A percentile compares a stretch with the other conserved stretches of the same genome.
phyloP scores from a whole-genome alignment of 2,888 invertebrate species.

The Agonopterix arenella region DNA sequence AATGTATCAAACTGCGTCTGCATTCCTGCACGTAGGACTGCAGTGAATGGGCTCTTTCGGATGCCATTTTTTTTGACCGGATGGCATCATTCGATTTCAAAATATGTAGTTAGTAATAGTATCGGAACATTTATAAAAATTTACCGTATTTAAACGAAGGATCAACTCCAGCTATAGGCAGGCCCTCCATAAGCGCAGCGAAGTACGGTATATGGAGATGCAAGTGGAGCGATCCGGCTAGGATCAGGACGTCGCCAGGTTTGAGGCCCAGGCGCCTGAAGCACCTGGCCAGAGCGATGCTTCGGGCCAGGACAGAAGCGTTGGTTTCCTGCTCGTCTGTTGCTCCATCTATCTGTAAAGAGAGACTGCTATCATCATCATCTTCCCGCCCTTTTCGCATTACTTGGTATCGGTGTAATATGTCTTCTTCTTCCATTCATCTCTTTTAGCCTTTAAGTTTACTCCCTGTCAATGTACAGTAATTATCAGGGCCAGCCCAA shows the following conservation, averaged over 20 bases:
- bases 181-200: conserved; percentile 45
- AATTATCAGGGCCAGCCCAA: too few relatives aligned
- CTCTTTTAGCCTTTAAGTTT: too few relatives aligned
- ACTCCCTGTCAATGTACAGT: too few relatives aligned
- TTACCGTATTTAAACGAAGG: conserved; percentile 46
- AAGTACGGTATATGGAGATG: conserved; percentile 50
- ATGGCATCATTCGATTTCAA: too few relatives aligned
- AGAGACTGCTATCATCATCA: background rate
- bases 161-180: conserved; percentile 48
- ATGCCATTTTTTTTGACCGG: too few relatives aligned
- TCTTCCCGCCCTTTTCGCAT: too few relatives aligned
- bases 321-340: conserved; percentile 49
- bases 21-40: too few relatives aligned
- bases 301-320: conserved; percentile 36
- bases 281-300: conserved; percentile 37
- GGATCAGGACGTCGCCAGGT: conserved; percentile 48
- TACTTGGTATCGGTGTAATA: too few relatives aligned
- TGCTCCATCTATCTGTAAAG: conserved; percentile 48
- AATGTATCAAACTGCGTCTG: too few relatives aligned
- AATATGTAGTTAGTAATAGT: too few relatives aligned
- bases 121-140: conserved; percentile 3
- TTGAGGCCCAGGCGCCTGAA: conserved; percentile 33
- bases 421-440: too few relatives aligned
- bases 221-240: conserved; percentile 50
- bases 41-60: too few relatives aligned